Evolutionary conservation across 2,888 invertebrate genomes (phyloP), one percentile per base, ranked within the genome.

Genomic region (Hyposoter didymator): DNA sequence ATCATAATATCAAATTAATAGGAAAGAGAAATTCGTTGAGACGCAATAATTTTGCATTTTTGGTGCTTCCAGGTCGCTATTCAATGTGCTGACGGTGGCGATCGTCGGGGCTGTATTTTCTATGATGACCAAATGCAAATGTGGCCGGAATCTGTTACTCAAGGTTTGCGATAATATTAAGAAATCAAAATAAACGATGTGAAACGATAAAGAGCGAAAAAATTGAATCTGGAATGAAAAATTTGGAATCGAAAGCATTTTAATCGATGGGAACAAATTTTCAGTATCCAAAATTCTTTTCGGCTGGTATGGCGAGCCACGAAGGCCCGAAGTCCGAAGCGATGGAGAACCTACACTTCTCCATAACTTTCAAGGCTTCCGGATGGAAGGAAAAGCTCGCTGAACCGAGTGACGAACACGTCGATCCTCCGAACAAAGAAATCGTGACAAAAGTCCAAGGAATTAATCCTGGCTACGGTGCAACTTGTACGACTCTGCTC

Each of bases 381-480:
- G 99, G 99, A 0, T 99, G 98, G 98, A 94, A 95, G 1, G 95
- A 96, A 49, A 95, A 95, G 75, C 92, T 96, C 67, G 90, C 94
- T 0, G 95, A 96, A 85, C 94, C 95, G 47, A 94, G 95, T 35
- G 96, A 95, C 83, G 92, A 95, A 78, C 95, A 96, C 89, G 91
- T 94, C 2, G 95, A 94, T 0, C 94, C 95, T 17, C 97, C 97
- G 0, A 95, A 96, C 78, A 97, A 96, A 91, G 95, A 94, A 70
- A 93, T 97, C 62, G 94, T 95, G 55, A 96, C 96, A 0, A 95
- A 95, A 94, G 97, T 98, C 17, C 92, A 94, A 22, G 96, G 96
- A 0, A 91, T 87, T 79, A 97, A 98, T 94, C 97, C 97, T 2
- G 98, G 97, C 19, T 99, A 99, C 94, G 97, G 97, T 2, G 95